Base-by-base conservation (phyloP, 2,888 invertebrate genomes). In the Branchellion lobata region DNA sequence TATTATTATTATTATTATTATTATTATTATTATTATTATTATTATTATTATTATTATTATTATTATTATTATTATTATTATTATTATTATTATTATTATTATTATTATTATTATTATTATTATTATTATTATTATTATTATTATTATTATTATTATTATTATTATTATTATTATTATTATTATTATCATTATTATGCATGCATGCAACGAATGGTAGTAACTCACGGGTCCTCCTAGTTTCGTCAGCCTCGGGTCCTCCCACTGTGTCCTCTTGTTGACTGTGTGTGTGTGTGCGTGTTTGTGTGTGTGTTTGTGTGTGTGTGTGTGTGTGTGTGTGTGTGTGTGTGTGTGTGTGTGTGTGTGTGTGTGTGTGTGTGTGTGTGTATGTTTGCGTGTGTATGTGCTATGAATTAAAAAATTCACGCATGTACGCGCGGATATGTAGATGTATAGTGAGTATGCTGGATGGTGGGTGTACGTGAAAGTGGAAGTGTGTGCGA, bases 221-320 rank as follows among this genome's bases (percentile, higher is more conserved):
- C 90, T 87, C 88, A 91, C 91, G 82, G 96, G 96, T 61, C 98
- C 98, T 82, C 96, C 97, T 85, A 98, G 95, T 89, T 94, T 86
- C 79, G 94, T 94, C 87, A 99, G 90, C 83, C 98, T 91, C 68
- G 99, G 98, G 91, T 99, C 99, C 89, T 99, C 98, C 99, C 99
- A 99, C 86, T 98, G 97, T 24, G 99, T 99, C 83, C 93, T 94
- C 86, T 95, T 92, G 0, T 94, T 95, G 89, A 95, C 96, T 96
- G 87, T 80, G 87, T 40, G 40, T 40, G 40, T 40, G 40, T 40
- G 40, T 40, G 40, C 14, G 40, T 40, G 40, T 40, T 5, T 40
- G 40, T 40, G 40, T 40, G 40, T 40, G 40, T 40, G 40, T 40
- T 5, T 40, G 40, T 40, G 40, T 40, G 40, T 40, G 40, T 40